Evolutionary conservation across 1,140 invertebrate species (phyloP), one percentile per base, ranked within the genome.

Genomic region (Yoshiicerus persimilis): DNA sequence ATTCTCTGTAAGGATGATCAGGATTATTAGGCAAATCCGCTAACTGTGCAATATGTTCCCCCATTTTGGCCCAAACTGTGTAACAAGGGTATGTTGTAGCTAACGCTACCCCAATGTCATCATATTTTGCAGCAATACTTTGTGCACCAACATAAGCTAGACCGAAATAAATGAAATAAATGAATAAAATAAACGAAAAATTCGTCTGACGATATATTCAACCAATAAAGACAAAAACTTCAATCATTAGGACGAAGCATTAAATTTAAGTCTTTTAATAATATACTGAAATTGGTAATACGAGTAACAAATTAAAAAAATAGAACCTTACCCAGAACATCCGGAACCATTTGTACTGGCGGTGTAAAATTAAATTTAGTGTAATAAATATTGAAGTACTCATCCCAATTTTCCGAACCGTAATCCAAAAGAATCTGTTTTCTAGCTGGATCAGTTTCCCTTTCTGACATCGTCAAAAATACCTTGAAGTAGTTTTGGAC

Each of bases 11-110:
- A 11, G 62, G 41, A 39, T 88, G 25, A 13, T 62, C 8, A 8
- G 39, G 39, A 23, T 87, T 80, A 36, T 5, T 64, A 23, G 34
- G 16, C 16, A 13, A 23, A 39, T 86, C 34, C 1, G 86, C 64
- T 0, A 87, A 20, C 1, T 25, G 2, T 13, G 8, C 56, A 16
- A 75, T n/a, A 8, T 27, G 11, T 30, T 1, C 11, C 23, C 80
- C 87, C 25, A 88, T 62, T 70, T 84, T 88, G 34, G n/a, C 27
- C 80, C 56, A 88, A 11, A 88, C 32, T 34, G 80, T 85, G 83
- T 80, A 88, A 27, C 87, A 88, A 1, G 87, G 80, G 16, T 38
- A 38, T 4, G 41, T 32, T 16, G 77, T 41, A 1, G 87, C 87
- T 36, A 88, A 41, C 4, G 87, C 27, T 2, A 77, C 83, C 4